Evolutionary conservation across 1,140 invertebrate species (phyloP).

Genomic region (Rhopalosiphum maidis): DNA sequence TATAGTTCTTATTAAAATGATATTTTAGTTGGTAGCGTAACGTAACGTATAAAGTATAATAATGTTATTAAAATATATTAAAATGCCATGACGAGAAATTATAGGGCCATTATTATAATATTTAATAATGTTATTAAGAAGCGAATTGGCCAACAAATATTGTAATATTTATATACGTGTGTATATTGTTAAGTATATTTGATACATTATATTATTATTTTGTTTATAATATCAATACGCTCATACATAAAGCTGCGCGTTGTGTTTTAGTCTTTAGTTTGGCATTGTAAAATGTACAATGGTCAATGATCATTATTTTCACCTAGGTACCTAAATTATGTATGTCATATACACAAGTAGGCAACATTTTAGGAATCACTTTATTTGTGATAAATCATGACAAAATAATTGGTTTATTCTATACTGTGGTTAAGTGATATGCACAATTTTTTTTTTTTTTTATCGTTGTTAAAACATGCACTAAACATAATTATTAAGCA

Average conservation of each 20-base stretch:
- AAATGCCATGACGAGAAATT: conserved; percentile 32
- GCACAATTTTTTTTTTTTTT: not conserved
- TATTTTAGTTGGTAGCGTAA: not conserved
- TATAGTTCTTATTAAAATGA: not conserved
- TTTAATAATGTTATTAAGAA: not conserved
- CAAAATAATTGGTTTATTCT: not conserved
- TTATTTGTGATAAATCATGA: not conserved
- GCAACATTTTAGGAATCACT: not conserved
- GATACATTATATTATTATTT: not conserved
- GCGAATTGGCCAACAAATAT: not conserved
- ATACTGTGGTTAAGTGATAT: not conserved
- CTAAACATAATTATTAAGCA: not conserved
- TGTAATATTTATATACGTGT: not conserved
- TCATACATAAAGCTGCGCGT: conserved; percentile 51
- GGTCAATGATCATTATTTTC: not conserved
- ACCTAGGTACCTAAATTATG: not conserved
- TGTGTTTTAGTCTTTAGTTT: conserved; percentile 35
- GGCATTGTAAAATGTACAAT: not conserved
- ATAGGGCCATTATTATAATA: conserved; percentile 27
- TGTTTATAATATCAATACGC: not conserved
- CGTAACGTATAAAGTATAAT: not conserved
- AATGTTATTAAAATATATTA: not conserved
- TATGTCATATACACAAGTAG: not conserved
- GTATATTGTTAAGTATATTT: not conserved
- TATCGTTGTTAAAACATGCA: not conserved